Conservation (phyloP, 2,797 vertebrate genomes). For the Micrastur ruficollis region DNA sequence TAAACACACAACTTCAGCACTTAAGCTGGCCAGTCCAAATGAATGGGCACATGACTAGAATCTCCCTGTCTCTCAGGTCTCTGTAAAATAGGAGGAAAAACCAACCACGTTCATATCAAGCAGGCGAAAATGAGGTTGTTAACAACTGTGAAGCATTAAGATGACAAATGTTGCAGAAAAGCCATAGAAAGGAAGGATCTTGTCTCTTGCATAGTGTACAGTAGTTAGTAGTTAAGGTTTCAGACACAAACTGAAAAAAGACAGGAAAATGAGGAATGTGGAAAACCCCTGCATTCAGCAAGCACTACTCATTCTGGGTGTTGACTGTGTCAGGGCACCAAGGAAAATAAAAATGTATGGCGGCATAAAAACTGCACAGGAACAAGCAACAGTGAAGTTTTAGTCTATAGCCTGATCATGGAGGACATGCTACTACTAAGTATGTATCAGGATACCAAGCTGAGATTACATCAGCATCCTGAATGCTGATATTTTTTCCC, state of each 20-base stretch:
- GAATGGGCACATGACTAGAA: background rate
- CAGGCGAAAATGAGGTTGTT: background rate
- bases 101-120: background rate
- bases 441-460: background rate
- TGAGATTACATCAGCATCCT: background rate
- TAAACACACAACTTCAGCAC: background rate
- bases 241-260: background rate
- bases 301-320: background rate
- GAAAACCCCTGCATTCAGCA: background rate
- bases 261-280: background rate
- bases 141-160: background rate
- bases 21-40: background rate
- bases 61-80: background rate
- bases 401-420: background rate
- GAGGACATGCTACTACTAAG: background rate
- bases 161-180: background rate
- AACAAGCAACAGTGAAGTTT: background rate
- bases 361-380: background rate
- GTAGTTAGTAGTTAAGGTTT: background rate
- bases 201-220: background rate
- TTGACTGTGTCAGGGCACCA: background rate
- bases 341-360: background rate
- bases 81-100: background rate
- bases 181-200: background rate
- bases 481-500: background rate